Percentiles rank a stretch among this genome's conserved stretches.
phyloP scores from a whole-genome alignment of 2,797 vertebrate genomes.

The Cryptoprocta ferox region DNA sequence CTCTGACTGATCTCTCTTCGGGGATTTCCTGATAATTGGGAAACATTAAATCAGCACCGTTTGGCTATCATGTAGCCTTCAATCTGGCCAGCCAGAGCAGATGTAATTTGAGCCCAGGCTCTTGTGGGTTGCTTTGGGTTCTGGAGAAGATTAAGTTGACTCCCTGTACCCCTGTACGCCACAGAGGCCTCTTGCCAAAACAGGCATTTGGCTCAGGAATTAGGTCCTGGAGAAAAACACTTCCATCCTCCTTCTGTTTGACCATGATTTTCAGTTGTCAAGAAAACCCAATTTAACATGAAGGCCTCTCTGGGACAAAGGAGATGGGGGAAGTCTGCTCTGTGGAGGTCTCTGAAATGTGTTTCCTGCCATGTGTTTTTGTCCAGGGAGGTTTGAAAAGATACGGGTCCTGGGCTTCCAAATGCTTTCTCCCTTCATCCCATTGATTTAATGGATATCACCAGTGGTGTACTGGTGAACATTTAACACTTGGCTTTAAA shows the following conservation, averaged over 20 bases:
- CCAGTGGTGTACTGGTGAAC: background rate
- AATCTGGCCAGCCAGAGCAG: conserved; percentile 49
- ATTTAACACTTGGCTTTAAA: conserved; percentile 4
- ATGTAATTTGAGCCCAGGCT: conserved; percentile 52
- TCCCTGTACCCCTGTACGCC: conserved; percentile 41
- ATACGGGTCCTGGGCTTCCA: background rate
- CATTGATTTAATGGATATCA: background rate
- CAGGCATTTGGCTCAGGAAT: conserved; percentile 60
- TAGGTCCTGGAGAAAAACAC: conserved; percentile 57
- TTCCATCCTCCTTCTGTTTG: conserved; percentile 42
- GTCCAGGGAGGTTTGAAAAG: background rate
- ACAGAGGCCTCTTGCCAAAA: conserved; percentile 54
- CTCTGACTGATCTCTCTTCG: conserved; percentile 48
- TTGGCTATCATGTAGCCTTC: conserved; percentile 52
- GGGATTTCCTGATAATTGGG: conserved; percentile 64
- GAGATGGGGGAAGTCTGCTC: background rate
- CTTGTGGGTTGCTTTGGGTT: conserved; percentile 72
- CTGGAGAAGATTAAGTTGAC: conserved; percentile 76
- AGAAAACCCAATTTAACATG: conserved; percentile 29
- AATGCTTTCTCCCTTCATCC: background rate
- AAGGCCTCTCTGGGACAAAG: conserved; percentile 38
- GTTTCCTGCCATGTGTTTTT: background rate
- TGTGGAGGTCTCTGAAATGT: background rate
- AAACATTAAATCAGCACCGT: conserved; percentile 62
- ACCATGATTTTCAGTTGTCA: conserved; percentile 46